A percentile compares a stretch with the other conserved stretches of the same genome.
Evolutionary conservation across 2,113 vertebrate genomes (phyloP).

Genomic region (Ovibos moschatus): DNA sequence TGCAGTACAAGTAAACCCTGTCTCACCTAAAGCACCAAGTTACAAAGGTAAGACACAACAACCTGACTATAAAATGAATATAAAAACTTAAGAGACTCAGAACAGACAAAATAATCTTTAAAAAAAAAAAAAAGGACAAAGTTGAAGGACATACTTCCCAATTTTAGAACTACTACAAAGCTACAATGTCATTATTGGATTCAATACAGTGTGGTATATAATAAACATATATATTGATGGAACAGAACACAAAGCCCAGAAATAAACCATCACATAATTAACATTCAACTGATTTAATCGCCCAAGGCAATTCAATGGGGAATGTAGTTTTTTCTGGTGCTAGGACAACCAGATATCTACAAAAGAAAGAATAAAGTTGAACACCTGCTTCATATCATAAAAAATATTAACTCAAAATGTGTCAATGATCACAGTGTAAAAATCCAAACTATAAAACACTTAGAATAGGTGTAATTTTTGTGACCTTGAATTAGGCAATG

Average conservation of each 20-base stretch:
- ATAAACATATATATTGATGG: neutral
- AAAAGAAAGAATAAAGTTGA: neutral
- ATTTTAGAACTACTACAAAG: constrained; percentile 8
- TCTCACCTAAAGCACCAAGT: neutral
- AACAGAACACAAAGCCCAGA: neutral
- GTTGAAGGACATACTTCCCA: neutral
- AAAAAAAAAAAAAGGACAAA: neutral
- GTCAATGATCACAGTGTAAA: neutral
- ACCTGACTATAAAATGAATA: neutral
- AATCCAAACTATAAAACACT: neutral
- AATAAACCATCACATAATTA: neutral
- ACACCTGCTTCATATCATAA: neutral
- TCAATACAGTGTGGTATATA: neutral
- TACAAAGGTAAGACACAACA: neutral
- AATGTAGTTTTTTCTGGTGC: neutral
- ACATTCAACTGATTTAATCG: neutral
- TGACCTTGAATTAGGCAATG: neutral
- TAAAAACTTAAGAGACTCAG: neutral
- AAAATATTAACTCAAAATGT: neutral
- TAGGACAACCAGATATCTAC: neutral
- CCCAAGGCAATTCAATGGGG: neutral
- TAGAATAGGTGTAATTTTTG: neutral
- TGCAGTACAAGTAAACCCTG: neutral
- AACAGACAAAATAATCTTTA: neutral
- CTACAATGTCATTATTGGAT: neutral